These are phyloP conservation scores for Tethya wilhelma DNA, from an alignment of 37 sponge, comb jelly and placozoan species.

Conservation along the genomic window DNA sequence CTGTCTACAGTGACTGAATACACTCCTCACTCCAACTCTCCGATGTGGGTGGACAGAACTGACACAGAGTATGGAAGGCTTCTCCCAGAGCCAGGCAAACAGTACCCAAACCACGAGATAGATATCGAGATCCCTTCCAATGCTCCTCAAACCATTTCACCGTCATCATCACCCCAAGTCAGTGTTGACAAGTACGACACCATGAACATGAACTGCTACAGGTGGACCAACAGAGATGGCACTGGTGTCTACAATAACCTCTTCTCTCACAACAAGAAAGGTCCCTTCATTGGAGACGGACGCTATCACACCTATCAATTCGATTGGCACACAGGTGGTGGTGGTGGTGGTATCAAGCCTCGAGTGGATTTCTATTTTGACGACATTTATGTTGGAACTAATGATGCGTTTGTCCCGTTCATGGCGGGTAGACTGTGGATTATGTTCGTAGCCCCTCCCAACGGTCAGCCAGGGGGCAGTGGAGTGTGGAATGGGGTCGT, in stretches of 20 bases:
- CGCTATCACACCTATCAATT: neutral
- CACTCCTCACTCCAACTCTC: neutral
- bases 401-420: slow-evolving; percentile 8
- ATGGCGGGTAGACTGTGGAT: slow-evolving; percentile 4
- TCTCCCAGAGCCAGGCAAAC: neutral
- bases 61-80: neutral
- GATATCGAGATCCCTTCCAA: slow-evolving; percentile 10
- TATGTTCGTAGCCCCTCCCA: neutral
- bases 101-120: slow-evolving; percentile 2
- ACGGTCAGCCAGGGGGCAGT: slow-evolving; percentile 1
- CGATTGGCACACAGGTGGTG: slow-evolving; percentile 21
- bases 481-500: neutral
- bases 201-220: slow-evolving; percentile 15
- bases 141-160: neutral
- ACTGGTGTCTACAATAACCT: neutral
- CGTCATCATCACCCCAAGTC: neutral
- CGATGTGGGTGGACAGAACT: slow-evolving; percentile 2
- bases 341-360: neutral
- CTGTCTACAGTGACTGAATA: neutral
- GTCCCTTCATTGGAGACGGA: slow-evolving; percentile 1
- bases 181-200: neutral
- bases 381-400: slow-evolving; percentile 1
- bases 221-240: slow-evolving; percentile 12
- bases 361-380: slow-evolving; percentile 11
- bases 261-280: slow-evolving; percentile 4